phyloP scores from a whole-genome alignment of 2,888 invertebrate species.

The Mythimna ferrago region DNA sequence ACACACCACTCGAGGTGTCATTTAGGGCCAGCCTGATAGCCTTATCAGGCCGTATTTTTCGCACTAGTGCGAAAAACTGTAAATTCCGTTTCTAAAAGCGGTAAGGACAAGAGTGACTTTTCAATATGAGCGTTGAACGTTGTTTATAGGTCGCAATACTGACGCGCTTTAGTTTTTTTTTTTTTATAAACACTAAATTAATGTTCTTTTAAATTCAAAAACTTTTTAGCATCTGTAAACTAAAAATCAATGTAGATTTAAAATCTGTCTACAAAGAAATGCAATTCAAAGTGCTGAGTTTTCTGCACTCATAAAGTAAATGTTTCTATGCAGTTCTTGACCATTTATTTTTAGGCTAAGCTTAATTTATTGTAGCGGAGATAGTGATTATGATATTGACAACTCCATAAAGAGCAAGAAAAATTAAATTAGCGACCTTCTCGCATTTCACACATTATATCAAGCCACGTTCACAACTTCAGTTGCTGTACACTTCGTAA shows the following conservation, averaged over 20 bases:
- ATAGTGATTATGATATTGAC: too few relatives aligned
- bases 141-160: background rate
- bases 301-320: background rate
- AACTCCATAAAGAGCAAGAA: background rate
- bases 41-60: too few relatives aligned
- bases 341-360: background rate
- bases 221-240: background rate
- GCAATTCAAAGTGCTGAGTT: background rate
- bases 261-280: background rate
- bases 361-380: background rate
- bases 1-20: too few relatives aligned
- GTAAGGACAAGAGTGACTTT: too few relatives aligned
- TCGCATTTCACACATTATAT: conserved; percentile 30
- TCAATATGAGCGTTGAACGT: background rate
- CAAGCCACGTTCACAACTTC: conserved; percentile 34
- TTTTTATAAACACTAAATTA: too few relatives aligned
- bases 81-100: too few relatives aligned
- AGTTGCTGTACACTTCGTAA: conserved; percentile 50
- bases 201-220: background rate
- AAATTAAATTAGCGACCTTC: background rate
- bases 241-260: background rate
- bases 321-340: background rate
- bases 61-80: too few relatives aligned
- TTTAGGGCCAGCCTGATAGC: too few relatives aligned
- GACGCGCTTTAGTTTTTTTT: background rate